Conservation (phyloP, 2,113 vertebrate genomes). For the Larimichthys polyactis region DNA sequence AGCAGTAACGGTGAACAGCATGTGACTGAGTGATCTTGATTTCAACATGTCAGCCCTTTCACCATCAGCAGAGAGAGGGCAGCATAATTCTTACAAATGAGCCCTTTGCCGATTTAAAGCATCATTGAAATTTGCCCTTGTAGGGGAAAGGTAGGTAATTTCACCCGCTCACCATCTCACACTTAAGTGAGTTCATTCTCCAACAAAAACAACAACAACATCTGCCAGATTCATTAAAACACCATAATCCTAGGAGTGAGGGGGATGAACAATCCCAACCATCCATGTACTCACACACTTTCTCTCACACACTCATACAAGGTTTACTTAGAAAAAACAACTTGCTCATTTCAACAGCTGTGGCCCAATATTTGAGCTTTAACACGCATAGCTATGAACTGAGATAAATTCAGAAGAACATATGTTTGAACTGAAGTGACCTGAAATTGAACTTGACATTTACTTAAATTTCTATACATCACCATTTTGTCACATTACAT, state of each 20-base stretch:
- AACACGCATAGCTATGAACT: constrained; percentile 12
- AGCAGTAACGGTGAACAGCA: not conserved
- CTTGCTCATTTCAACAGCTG: constrained; percentile 43
- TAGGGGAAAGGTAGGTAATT: constrained; percentile 55
- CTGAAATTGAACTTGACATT: constrained; percentile 13
- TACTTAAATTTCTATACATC: not conserved
- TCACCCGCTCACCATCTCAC: constrained; percentile 63
- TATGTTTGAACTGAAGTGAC: constrained; percentile 18
- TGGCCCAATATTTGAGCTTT: constrained; percentile 6
- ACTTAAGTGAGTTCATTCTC: constrained; percentile 65
- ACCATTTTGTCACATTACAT: not conserved
- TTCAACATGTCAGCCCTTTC: constrained; percentile 29
- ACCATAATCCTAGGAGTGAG: constrained; percentile 59
- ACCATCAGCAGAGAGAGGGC: constrained; percentile 41
- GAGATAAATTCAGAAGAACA: constrained; percentile 21
- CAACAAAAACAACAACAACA: constrained; percentile 70
- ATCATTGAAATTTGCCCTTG: constrained; percentile 61
- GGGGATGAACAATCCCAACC: constrained; percentile 36
- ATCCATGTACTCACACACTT: constrained; percentile 21
- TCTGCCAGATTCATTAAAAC: constrained; percentile 76
- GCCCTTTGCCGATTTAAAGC: constrained; percentile 48
- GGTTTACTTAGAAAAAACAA: constrained; percentile 17
- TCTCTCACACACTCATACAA: constrained; percentile 23
- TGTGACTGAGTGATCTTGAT: not conserved
- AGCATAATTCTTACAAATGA: constrained; percentile 47